Evolutionary conservation across 23 tunicate species (phyloP).

Genomic region (Botrylloides violaceus): DNA sequence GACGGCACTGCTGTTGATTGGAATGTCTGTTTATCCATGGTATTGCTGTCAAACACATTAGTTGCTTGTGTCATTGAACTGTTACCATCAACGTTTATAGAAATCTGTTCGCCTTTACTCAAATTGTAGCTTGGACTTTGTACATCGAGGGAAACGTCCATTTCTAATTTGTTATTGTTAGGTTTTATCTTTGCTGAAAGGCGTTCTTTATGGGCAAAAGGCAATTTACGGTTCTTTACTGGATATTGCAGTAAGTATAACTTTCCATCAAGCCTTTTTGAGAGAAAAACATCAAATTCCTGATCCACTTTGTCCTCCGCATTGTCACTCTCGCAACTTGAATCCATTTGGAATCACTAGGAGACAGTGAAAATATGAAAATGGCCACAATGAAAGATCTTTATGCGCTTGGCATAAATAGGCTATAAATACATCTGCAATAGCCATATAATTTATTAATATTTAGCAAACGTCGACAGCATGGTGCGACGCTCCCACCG

Average conservation of each 20-base stretch:
- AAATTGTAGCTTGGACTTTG: constrained; percentile 76
- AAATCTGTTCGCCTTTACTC: constrained; percentile 83
- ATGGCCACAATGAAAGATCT: no score
- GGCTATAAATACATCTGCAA: no score
- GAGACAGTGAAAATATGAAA: no score
- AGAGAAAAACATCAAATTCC: constrained; percentile 53
- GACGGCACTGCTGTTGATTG: constrained; percentile 36
- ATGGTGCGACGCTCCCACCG: no score
- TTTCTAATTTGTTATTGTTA: constrained; percentile 60
- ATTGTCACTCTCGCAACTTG: background rate
- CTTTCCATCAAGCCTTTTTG: constrained; percentile 34
- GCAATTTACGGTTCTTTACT: background rate
- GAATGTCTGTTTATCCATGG: constrained; percentile 60
- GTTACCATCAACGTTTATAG: constrained; percentile 70
- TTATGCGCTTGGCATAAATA: no score
- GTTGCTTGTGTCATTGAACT: constrained; percentile 22
- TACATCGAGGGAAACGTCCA: constrained; percentile 48
- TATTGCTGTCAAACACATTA: constrained; percentile 45
- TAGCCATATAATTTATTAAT: no score
- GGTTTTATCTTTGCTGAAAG: constrained; percentile 62
- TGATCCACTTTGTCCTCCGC: constrained; percentile 44
- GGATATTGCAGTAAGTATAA: constrained; percentile 69
- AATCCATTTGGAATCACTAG: no score
- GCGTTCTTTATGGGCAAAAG: constrained; percentile 31
- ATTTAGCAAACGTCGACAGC: no score